Evolutionary conservation across 1,140 invertebrate genomes (phyloP).

Genomic region (Ceratina calcarata): DNA sequence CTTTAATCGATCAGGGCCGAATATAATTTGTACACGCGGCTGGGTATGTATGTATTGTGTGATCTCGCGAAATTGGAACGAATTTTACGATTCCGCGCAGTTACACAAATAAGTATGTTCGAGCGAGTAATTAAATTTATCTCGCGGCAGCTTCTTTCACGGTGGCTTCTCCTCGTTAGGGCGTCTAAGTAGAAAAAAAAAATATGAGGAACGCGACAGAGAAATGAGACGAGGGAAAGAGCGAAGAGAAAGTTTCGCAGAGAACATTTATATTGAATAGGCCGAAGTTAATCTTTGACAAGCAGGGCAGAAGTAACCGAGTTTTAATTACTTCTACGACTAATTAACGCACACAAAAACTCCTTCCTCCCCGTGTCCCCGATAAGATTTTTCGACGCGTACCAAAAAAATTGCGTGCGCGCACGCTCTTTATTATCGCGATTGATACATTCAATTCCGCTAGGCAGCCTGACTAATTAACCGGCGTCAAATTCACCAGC

Average conservation of each 20-base stretch:
- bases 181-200: not conserved
- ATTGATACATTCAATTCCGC: slow-evolving; percentile 20
- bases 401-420: not conserved
- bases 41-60: too few species aligned
- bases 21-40: not conserved
- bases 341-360: slow-evolving; percentile 33
- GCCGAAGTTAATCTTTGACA: slow-evolving; percentile 34
- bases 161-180: slow-evolving; percentile 1
- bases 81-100: not conserved
- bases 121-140: slow-evolving; percentile 41
- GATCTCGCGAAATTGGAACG: slow-evolving; percentile 5
- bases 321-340: slow-evolving; percentile 43
- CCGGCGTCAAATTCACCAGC: too few species aligned
- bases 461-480: slow-evolving; percentile 7
- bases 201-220: not conserved
- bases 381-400: not conserved
- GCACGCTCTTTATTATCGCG: not conserved
- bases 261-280: slow-evolving; percentile 34
- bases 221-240: not conserved
- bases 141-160: slow-evolving; percentile 6
- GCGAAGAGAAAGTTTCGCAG: not conserved
- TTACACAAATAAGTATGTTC: slow-evolving; percentile 9
- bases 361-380: too few species aligned
- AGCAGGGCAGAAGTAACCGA: slow-evolving; percentile 6
- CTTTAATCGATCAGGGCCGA: not conserved